phyloP scores from a whole-genome alignment of 1,140 invertebrate species.

The Spodoptera litura region DNA sequence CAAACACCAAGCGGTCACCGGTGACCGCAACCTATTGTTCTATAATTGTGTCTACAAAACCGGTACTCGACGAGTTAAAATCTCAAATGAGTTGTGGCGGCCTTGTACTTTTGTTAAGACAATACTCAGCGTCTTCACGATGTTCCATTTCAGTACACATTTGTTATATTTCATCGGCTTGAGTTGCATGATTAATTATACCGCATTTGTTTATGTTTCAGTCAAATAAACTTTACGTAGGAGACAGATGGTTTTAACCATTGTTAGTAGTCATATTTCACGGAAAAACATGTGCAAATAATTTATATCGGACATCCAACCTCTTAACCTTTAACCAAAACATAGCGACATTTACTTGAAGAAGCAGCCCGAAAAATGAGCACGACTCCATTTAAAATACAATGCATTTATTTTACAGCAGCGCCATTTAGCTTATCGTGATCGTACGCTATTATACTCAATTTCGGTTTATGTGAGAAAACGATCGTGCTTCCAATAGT shows the following conservation, averaged over 20 bases:
- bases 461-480: slow-evolving; percentile 67
- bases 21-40: no score
- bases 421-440: slow-evolving; percentile 36
- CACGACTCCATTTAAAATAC: slow-evolving; percentile 24
- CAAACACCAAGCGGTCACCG: no score
- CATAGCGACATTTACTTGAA: slow-evolving; percentile 18
- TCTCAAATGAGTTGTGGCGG: slow-evolving; percentile 8
- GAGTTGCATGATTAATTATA: slow-evolving; percentile 17
- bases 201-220: background rate
- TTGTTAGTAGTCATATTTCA: slow-evolving; percentile 13
- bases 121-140: slow-evolving; percentile 9
- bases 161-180: background rate
- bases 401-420: slow-evolving; percentile 28
- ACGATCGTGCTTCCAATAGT: slow-evolving; percentile 68
- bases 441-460: slow-evolving; percentile 36
- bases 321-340: slow-evolving; percentile 43
- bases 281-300: slow-evolving; percentile 22
- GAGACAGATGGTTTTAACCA: slow-evolving; percentile 13
- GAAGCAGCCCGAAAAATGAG: slow-evolving; percentile 30
- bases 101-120: background rate
- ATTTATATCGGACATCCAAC: slow-evolving; percentile 37
- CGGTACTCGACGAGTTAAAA: no score
- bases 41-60: no score
- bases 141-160: background rate
- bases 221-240: slow-evolving; percentile 6